Conservation (phyloP, 2,113 vertebrate species). For the Eretmochelys imbricata region DNA sequence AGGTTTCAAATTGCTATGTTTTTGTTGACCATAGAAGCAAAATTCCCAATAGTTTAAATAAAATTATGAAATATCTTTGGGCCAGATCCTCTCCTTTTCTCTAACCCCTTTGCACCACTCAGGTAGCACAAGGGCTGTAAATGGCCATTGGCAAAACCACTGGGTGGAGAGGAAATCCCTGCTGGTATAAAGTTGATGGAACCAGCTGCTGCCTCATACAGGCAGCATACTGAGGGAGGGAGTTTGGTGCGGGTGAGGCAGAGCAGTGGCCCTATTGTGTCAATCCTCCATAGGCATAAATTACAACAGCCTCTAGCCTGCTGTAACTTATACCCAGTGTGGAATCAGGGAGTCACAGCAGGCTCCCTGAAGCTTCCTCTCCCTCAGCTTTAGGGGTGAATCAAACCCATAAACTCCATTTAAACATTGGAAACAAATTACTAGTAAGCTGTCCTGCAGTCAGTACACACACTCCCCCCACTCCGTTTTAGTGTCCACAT, state of each 20-base stretch:
- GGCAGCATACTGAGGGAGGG: neutral
- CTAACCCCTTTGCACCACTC: neutral
- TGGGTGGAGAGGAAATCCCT: neutral
- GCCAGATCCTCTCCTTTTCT: neutral
- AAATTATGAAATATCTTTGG: neutral
- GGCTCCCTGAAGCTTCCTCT: neutral
- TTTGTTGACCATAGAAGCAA: neutral
- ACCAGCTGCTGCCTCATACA: neutral
- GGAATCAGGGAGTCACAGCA: neutral
- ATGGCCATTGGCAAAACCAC: neutral
- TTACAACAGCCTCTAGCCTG: neutral
- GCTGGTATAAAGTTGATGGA: neutral
- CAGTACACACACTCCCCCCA: neutral
- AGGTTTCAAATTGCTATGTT: neutral
- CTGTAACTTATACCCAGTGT: neutral
- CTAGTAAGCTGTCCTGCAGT: neutral
- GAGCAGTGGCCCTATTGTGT: neutral
- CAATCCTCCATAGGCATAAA: neutral
- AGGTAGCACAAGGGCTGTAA: neutral
- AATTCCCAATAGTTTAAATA: neutral
- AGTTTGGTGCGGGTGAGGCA: neutral
- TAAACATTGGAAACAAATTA: neutral
- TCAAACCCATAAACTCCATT: no score
- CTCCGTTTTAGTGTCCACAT: neutral
- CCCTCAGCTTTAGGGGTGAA: neutral